Percentiles rank a stretch among this genome's conserved stretches.
These are phyloP conservation scores for Oxyscelio sp. DNA, from an alignment of 2,888 invertebrate species.

Conservation along the genomic window DNA sequence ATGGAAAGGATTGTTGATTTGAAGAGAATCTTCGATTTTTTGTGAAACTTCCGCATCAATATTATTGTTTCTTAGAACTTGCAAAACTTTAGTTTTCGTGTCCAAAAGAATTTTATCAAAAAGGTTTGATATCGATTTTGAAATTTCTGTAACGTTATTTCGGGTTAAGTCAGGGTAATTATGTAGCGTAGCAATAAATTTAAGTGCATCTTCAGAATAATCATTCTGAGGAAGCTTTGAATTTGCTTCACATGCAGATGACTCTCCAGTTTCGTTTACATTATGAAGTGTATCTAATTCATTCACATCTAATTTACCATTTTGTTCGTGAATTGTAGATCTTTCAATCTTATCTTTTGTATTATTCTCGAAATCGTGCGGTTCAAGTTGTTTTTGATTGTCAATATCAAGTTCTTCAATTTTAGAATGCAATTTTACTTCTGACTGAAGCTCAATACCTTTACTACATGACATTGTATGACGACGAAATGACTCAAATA, in stretches of 20 bases:
- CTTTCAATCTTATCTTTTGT: not conserved
- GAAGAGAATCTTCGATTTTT: not conserved
- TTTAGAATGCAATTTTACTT: too few relatives aligned
- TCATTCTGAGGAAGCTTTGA: not conserved
- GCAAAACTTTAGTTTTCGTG: not conserved
- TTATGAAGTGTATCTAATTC: not conserved
- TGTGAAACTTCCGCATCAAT: not conserved
- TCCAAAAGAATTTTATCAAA: not conserved
- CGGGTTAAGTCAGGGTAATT: not conserved
- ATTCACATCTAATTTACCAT: too few relatives aligned
- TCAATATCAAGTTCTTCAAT: too few relatives aligned
- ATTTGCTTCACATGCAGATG: not conserved
- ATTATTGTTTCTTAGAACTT: not conserved
- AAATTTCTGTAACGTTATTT: not conserved
- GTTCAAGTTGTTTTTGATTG: too few relatives aligned
- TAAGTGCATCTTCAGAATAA: not conserved
- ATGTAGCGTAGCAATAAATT: not conserved
- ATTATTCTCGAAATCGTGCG: too few relatives aligned
- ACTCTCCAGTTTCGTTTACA: not conserved
- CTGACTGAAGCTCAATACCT: too few relatives aligned
- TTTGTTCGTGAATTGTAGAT: not conserved
- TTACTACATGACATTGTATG: not conserved
- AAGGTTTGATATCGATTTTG: not conserved
- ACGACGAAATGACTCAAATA: not conserved
- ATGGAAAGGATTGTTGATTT: conserved; percentile 8